Evolutionary conservation across 2,113 vertebrate genomes (phyloP), one percentile per base, ranked within the genome.

Genomic region (Cygnus buccinator): DNA sequence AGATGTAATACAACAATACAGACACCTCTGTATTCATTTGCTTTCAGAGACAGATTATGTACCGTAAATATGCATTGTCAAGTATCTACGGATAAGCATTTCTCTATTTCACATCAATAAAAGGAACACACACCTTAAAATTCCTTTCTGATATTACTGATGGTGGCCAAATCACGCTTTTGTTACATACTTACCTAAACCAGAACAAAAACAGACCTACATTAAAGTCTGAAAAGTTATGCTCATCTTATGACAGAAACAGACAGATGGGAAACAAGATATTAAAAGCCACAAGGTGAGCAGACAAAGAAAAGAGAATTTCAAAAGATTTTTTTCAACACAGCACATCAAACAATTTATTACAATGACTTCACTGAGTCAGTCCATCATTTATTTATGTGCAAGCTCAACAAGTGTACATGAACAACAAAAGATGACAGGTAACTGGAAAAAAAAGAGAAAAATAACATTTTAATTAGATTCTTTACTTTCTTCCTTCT

Each of bases 231-330:
- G 80, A 89, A 97, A 95, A 96, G 94, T 80, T 97, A 87, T 82
- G 58, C 74, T 76, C 46, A 87, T 58, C 73, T 90, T 89, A 92
- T 97, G 94, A 97, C 48, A 82, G 96, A 97, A 97, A 97, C 92
- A 97, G 96, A 97, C 95, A 97, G 88, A 97, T 84, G 79, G 82
- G 96, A 97, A 98, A 98, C 84, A 93, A 78, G 91, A 97, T 97
- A 96, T 93, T 81, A 94, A 96, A 89, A 95, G 93, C 87, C 96
- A 97, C 91, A 93, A 96, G 80, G 95, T 94, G 84, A 95, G 73
- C 55, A 98, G 97, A 98, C 96, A 98, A 96, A 82, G 93, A 91
- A 94, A 78, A 95, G 68, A 97, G 97, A 92, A 95, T 98, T 98
- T 98, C 95, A 97, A 96, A 94, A 97, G 81, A 91, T 78, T 88